These are phyloP conservation scores for Aphelinus certus DNA, from an alignment of 1,140 invertebrate species.

Conservation along the genomic window DNA sequence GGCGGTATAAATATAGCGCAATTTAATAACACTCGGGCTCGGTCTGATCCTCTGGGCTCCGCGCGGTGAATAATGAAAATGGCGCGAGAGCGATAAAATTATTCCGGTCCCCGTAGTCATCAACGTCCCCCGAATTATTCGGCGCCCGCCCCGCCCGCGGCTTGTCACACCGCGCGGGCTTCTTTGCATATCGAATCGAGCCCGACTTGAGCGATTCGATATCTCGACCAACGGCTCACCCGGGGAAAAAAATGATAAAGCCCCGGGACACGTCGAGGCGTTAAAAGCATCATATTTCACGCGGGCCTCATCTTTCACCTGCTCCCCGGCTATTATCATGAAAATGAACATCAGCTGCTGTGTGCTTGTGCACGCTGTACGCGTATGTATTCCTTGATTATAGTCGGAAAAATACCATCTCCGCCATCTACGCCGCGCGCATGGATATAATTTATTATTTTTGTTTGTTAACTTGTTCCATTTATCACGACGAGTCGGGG, in stretches of 20 bases:
- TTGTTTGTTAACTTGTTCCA: too few species aligned
- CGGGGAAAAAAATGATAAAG: slow-evolving; percentile 56
- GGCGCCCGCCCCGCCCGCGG: background rate
- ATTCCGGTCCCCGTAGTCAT: slow-evolving; percentile 18
- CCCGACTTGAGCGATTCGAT: background rate
- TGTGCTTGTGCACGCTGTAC: too few species aligned
- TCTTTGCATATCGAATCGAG: too few species aligned
- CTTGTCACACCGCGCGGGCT: slow-evolving; percentile 18
- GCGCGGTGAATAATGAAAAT: slow-evolving; percentile 39
- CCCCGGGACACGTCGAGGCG: slow-evolving; percentile 40
- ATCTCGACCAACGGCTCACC: background rate
- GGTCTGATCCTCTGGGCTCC: slow-evolving; percentile 18
- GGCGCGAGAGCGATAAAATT: slow-evolving; percentile 20
- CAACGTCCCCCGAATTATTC: slow-evolving; percentile 37
- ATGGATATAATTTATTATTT: too few species aligned
- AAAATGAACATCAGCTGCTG: slow-evolving; percentile 3
- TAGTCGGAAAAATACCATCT: too few species aligned
- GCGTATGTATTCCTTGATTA: too few species aligned
- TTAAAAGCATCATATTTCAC: slow-evolving; percentile 64
- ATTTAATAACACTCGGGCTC: slow-evolving; percentile 31
- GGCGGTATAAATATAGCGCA: background rate
- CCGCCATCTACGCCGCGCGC: too few species aligned
- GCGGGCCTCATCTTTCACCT: slow-evolving; percentile 32
- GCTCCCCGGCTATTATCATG: slow-evolving; percentile 19
- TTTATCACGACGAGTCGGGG: too few species aligned